Evolutionary conservation across 2,888 invertebrate species (phyloP).

Genomic region (Melieria crassipennis): DNA sequence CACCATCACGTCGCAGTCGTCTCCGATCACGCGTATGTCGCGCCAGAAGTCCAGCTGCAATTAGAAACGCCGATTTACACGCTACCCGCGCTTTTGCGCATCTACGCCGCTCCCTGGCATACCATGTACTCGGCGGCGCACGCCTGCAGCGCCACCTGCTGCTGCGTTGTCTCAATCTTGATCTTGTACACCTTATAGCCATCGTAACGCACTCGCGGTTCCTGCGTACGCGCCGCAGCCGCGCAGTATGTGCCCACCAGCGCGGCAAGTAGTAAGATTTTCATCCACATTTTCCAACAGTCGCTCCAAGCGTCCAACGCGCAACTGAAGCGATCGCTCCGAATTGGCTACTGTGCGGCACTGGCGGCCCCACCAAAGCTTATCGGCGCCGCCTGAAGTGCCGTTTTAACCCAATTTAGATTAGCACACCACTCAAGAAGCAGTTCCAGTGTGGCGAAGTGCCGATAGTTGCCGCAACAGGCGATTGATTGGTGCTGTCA

Average conservation of each 20-base stretch:
- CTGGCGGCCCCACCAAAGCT: too few species aligned
- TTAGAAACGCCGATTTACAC: not conserved
- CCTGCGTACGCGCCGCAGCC: not conserved
- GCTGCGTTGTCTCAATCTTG: conserved; percentile 66
- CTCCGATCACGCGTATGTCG: not conserved
- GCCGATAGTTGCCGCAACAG: too few species aligned
- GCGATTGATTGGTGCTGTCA: too few species aligned
- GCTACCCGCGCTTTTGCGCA: not conserved
- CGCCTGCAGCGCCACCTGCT: conserved; percentile 64
- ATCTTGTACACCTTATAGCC: conserved; percentile 58
- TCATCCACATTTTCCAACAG: too few species aligned
- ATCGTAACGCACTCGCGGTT: conserved; percentile 56
- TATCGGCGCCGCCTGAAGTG: too few species aligned
- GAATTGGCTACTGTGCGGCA: too few species aligned
- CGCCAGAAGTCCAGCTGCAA: conserved; percentile 19
- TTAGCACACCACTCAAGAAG: too few species aligned
- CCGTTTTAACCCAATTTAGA: too few species aligned
- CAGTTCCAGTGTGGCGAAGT: too few species aligned
- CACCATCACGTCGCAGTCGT: conserved; percentile 70
- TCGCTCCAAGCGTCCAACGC: too few species aligned
- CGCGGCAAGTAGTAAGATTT: not conserved
- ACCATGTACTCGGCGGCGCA: not conserved
- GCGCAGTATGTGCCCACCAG: not conserved
- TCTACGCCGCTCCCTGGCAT: not conserved
- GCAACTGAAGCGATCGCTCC: too few species aligned